phyloP scores from a whole-genome alignment of 2,888 invertebrate species.

The Cryptosula pallasiana region DNA sequence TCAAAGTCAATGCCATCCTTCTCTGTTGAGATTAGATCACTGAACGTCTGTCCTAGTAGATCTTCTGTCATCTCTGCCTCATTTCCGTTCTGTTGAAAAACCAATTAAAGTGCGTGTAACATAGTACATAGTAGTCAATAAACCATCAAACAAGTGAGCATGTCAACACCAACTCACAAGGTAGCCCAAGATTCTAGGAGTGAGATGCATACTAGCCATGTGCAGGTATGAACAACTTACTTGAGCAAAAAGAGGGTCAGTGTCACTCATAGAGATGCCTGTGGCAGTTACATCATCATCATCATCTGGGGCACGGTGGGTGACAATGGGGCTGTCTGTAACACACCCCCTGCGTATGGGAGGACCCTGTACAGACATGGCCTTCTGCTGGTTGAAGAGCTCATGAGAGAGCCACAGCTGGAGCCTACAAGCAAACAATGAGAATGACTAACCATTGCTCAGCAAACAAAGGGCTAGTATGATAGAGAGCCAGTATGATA shows the following conservation, averaged over 20 bases:
- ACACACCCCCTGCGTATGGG: not conserved
- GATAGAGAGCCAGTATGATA: no score
- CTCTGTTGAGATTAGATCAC: slow-evolving; percentile 7
- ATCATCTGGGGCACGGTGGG: not conserved
- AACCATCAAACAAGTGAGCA: no score
- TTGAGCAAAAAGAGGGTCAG: no score
- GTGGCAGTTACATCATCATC: not conserved
- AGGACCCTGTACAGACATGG: not conserved
- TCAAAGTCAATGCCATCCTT: slow-evolving; percentile 63
- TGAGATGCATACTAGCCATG: no score
- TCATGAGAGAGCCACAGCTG: slow-evolving; percentile 21
- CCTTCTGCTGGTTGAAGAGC: slow-evolving; percentile 2
- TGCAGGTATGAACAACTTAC: no score
- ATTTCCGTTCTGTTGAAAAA: not conserved
- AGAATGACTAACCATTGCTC: no score
- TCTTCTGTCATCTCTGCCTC: not conserved
- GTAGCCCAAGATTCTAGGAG: no score
- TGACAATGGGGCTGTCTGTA: not conserved
- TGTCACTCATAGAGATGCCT: not conserved
- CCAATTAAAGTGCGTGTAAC: no score
- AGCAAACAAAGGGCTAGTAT: no score
- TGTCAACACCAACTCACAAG: no score
- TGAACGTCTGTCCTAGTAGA: not conserved
- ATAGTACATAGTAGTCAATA: no score
- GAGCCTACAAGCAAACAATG: no score